phyloP scores from a whole-genome alignment of 2,113 vertebrate genomes.

The Ranitomeya variabilis region DNA sequence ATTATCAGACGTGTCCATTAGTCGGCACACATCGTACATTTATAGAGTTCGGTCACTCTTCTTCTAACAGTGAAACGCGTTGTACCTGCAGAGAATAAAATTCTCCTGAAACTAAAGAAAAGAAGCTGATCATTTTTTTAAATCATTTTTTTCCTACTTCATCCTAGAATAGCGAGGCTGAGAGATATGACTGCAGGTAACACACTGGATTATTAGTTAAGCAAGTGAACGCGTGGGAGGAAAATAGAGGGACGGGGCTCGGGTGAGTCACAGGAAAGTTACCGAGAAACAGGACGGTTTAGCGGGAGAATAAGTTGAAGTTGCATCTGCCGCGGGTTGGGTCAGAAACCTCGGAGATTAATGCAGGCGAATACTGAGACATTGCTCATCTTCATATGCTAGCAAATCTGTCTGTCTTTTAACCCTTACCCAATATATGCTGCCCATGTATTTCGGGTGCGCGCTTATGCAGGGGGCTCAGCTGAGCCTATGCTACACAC shows the following conservation, averaged over 20 bases:
- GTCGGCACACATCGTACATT: background rate
- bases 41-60: background rate
- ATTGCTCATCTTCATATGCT: background rate
- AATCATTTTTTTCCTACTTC: background rate
- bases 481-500: too few relatives aligned
- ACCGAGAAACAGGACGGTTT: background rate
- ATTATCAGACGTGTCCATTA: background rate
- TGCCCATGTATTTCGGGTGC: too few relatives aligned
- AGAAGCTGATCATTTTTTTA: background rate
- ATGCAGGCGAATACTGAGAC: background rate
- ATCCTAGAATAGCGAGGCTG: background rate
- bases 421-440: too few relatives aligned
- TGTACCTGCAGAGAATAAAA: background rate
- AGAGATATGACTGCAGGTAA: background rate
- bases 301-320: background rate
- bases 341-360: background rate
- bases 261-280: constrained; percentile 8
- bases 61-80: background rate
- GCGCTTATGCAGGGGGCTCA: too few relatives aligned
- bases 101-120: background rate
- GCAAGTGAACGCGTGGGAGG: constrained; percentile 7
- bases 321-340: background rate
- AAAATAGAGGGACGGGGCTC: background rate
- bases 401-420: too few relatives aligned
- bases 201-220: background rate